phyloP scores from a whole-genome alignment of 2,113 vertebrate genomes.

The Equus przewalskii region DNA sequence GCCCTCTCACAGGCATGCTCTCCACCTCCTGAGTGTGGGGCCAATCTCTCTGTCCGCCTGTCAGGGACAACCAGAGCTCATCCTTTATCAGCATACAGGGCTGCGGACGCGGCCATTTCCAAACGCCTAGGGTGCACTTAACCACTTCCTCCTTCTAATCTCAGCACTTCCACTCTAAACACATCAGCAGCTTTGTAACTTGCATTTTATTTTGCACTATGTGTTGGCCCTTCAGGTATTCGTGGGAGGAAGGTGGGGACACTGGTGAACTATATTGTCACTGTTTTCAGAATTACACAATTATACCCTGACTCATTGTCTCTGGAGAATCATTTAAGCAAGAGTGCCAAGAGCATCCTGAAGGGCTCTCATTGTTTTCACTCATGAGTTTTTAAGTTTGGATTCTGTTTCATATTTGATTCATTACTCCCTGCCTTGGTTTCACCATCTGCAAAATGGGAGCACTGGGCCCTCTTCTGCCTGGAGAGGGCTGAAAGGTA shows the following conservation, averaged over 20 bases:
- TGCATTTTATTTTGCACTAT: slow-evolving; percentile 52
- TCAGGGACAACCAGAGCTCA: slow-evolving; percentile 2
- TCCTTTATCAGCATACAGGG: slow-evolving; percentile 50
- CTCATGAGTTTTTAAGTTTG: background rate
- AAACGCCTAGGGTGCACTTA: slow-evolving; percentile 68
- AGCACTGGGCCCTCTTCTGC: background rate
- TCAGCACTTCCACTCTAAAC: slow-evolving; percentile 76
- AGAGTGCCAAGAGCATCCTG: background rate
- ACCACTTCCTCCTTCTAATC: slow-evolving; percentile 71
- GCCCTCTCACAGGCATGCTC: background rate
- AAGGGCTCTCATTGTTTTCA: slow-evolving; percentile 27
- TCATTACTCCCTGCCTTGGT: background rate
- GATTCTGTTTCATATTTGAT: background rate
- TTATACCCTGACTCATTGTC: slow-evolving; percentile 49
- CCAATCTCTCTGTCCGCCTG: background rate
- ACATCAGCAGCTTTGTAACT: slow-evolving; percentile 82
- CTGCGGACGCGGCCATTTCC: slow-evolving; percentile 71
- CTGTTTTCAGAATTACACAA: slow-evolving; percentile 28
- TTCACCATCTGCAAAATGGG: slow-evolving; percentile 44
- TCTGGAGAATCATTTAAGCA: slow-evolving; percentile 29
- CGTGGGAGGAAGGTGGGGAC: slow-evolving; percentile 44
- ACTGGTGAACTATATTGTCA: background rate
- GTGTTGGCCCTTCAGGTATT: slow-evolving; percentile 72
- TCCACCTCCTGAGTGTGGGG: background rate
- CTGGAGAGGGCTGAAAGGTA: background rate